Evolutionary conservation across 1,140 invertebrate species (phyloP), one percentile per base, ranked within the genome.

Genomic region (Steinernema khuongi): DNA sequence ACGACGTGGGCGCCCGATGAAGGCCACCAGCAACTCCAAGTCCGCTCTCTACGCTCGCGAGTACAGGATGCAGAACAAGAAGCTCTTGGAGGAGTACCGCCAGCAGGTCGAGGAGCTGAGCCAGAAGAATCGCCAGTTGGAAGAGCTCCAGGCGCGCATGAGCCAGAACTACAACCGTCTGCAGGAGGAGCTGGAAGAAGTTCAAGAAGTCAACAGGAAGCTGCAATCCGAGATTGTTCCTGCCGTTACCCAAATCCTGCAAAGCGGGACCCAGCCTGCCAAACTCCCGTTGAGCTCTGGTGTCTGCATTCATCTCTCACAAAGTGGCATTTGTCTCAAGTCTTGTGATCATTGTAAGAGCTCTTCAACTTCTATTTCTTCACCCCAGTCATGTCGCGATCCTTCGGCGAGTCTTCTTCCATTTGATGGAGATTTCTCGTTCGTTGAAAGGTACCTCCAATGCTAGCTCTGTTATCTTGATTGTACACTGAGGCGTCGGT

Each of bases 21-120:
- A 69, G 41, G 68, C 19, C n/a, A 69, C 68, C 31, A 69, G 68
- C 19, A 32, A 33, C 31, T 69, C 68, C 14, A 69, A 69, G 68
- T 28, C 28, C 4, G 68, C 68, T 4, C 7, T 33, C 7, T 69
- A 69, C 28, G 68, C 68, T 30, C 68, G 68, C 26, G 68, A 69
- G 68, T 69, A 69, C 26, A 14, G 68, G 14, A 32, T 30, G 4
- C 28, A 69, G 68, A 69, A 69, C 68, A 69, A 69, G 68, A 11
- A 69, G 68, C 26, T 33, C 2, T 19, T 69, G 31, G 68, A 69
- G 26, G 50, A 60, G 26, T 60, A 60, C 19, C 50, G 50, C 7
- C 7, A 60, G 50, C 50, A 60, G 22, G 50, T 60, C 19, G 50
- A 60, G 19, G 50, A 14, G 14, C 19, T 60, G 11, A 22, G 4